Percentiles rank a stretch among this genome's conserved stretches.
Conservation (phyloP, 2,888 invertebrate genomes). For the Ischnura elegans region DNA sequence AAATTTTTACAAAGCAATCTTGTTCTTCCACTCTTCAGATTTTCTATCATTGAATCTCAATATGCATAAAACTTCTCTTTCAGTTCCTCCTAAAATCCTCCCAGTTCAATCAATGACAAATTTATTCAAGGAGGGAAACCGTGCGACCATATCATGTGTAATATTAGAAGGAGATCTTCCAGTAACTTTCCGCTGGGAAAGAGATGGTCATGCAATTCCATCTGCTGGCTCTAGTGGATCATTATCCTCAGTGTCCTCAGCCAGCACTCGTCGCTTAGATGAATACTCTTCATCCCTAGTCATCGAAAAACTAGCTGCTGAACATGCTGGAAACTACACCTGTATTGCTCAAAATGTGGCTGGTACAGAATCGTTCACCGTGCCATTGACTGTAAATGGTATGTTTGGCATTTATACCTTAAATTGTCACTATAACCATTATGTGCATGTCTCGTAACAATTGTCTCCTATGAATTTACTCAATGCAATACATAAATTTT, state of each 20-base stretch:
- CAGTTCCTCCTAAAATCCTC: constrained; percentile 91
- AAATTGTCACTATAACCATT: not conserved
- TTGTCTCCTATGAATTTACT: not conserved
- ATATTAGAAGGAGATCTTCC: constrained; percentile 96
- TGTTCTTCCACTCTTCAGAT: not conserved
- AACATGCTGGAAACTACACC: constrained; percentile 94
- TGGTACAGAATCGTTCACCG: constrained; percentile 87
- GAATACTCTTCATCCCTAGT: constrained; percentile 92
- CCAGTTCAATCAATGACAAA: constrained; percentile 91
- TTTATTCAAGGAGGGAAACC: constrained; percentile 84
- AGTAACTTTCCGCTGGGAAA: constrained; percentile 94
- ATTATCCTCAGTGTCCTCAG: constrained; percentile 70
- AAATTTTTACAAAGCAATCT: not conserved
- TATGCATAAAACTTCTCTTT: constrained; percentile 71
- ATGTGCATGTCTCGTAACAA: not conserved
- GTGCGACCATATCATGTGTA: constrained; percentile 94
- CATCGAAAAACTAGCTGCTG: constrained; percentile 91
- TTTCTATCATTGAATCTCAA: not conserved
- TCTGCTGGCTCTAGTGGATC: constrained; percentile 78
- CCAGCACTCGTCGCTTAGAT: constrained; percentile 80
- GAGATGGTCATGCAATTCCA: constrained; percentile 89
- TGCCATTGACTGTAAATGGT: constrained; percentile 91
- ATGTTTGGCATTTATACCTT: constrained; percentile 73
- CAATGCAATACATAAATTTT: not conserved
- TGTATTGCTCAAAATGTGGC: constrained; percentile 94